Base-by-base conservation (phyloP, 2,113 vertebrate genomes). In the Leuciscus idus region DNA sequence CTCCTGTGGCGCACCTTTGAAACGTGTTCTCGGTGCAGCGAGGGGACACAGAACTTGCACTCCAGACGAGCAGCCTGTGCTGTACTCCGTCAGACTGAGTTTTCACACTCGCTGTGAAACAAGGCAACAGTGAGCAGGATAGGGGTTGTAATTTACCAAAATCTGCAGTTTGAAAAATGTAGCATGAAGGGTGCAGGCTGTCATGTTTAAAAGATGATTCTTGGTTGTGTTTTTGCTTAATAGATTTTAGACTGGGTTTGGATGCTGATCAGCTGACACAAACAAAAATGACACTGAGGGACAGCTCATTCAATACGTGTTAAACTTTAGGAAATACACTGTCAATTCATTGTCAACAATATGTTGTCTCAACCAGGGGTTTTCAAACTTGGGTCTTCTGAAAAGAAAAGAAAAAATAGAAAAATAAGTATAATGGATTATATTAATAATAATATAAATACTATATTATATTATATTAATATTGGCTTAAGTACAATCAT, bases 1-100 rank as follows among this genome's bases (percentile, higher is more conserved):
- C 59, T 84, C 52, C 85, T 70, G 82, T 23, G 59, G 57, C 8
- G 70, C 17, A 61, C 28, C 77, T 70, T 72, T 70, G 36, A 84
- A 57, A 74, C 39, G 5, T 12, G 81, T 59, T 36, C 75, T 15
- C 15, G 6, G 50, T 73, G 30, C 68, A 83, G 11, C 2, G 8
- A 43, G 39, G 39, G 43, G 48, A 50, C n/a, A 7, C 11, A 36
- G 39, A 48, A 48, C 79, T 48, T 26, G 19, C 12, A 2, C 4
- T 55, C 17, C 19, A 19, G 21, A 23, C 6, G 17, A 13, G 26
- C 17, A 52, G n/a, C 9, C 28, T 68, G 26, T 13, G 13, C 46
- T 68, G 10, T 52, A 50, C 70, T 21, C 70, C 0, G 36, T 72
- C 62, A 39, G 3, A 39, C 9, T 72, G 28, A 39, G 55, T 61